These are phyloP conservation scores for Sinonovacula constricta DNA, from an alignment of 1,140 invertebrate genomes.

Conservation along the genomic window DNA sequence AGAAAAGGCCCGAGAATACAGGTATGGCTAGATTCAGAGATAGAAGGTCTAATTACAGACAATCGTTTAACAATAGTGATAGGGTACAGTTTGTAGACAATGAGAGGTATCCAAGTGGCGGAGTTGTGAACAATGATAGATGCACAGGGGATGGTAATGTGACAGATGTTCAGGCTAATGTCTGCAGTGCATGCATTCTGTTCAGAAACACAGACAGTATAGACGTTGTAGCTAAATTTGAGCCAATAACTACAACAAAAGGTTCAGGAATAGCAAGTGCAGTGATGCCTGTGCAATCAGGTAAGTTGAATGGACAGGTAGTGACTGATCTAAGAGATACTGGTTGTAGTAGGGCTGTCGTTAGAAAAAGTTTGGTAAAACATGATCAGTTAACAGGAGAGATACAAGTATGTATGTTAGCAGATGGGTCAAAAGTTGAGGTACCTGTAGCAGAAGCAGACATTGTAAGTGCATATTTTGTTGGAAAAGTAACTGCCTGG, in stretches of 20 bases:
- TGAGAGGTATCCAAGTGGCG: not conserved
- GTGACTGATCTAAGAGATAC: constrained; percentile 24
- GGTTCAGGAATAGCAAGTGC: not conserved
- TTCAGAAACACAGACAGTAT: not conserved
- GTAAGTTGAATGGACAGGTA: not conserved
- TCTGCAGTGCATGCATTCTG: not conserved
- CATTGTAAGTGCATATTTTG: not conserved
- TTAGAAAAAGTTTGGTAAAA: not conserved
- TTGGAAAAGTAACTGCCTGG: not conserved
- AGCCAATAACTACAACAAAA: not conserved
- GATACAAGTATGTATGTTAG: not conserved
- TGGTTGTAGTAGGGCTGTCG: constrained; percentile 15
- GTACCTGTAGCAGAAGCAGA: too few species aligned
- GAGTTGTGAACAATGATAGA: not conserved
- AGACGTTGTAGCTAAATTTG: not conserved
- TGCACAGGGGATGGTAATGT: not conserved
- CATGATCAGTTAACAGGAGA: not conserved
- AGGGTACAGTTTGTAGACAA: too few species aligned
- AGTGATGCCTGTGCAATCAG: not conserved
- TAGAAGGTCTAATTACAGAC: not conserved
- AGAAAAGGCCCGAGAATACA: not conserved
- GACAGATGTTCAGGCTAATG: not conserved
- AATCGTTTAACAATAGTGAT: too few species aligned
- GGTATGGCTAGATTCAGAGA: not conserved
- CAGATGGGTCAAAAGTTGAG: not conserved